Conservation (phyloP, 37 sponge, comb jelly and placozoan species). For the Tethya wilhelma region DNA sequence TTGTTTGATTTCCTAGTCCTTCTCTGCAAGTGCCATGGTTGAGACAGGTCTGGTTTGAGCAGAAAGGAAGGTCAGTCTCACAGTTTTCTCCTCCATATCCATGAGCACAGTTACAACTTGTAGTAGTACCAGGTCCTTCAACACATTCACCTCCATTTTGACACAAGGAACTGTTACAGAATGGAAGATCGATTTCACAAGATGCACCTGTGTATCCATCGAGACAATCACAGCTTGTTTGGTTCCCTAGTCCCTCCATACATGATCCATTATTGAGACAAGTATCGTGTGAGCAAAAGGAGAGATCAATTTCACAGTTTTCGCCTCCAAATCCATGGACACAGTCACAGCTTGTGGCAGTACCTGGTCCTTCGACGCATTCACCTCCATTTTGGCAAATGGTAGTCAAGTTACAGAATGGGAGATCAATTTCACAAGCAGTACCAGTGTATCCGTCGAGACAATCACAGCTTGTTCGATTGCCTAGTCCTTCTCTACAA, state of each 20-base stretch:
- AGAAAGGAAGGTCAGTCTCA: neutral
- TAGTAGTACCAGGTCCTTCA: conserved; percentile 21
- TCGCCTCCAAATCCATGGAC: conserved; percentile 24
- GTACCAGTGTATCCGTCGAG: conserved; percentile 9
- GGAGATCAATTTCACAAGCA: conserved; percentile 17
- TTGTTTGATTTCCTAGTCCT: conserved; percentile 7
- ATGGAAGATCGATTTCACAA: conserved; percentile 48
- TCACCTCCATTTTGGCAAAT: conserved; percentile 59
- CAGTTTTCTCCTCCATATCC: conserved; percentile 28
- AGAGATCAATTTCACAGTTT: conserved; percentile 24
- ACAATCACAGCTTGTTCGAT: conserved; percentile 41
- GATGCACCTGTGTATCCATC: conserved; percentile 52
- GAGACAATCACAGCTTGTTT: conserved; percentile 33
- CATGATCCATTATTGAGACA: conserved; percentile 45
- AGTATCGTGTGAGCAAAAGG: conserved; percentile 11
- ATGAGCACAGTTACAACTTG: conserved; percentile 24
- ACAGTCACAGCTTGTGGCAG: conserved; percentile 25
- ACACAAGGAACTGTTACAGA: conserved; percentile 11
- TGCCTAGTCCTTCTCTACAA: conserved; percentile 42
- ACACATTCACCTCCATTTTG: conserved; percentile 50
- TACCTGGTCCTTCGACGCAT: conserved; percentile 59
- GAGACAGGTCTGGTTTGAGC: conserved; percentile 7
- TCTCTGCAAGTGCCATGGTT: conserved; percentile 47
- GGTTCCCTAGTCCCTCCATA: neutral
- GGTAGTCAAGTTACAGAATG: neutral